Percentiles rank a stretch among this genome's conserved stretches.
phyloP scores from a whole-genome alignment of 1,140 invertebrate species.

The Bombus pascuorum region DNA sequence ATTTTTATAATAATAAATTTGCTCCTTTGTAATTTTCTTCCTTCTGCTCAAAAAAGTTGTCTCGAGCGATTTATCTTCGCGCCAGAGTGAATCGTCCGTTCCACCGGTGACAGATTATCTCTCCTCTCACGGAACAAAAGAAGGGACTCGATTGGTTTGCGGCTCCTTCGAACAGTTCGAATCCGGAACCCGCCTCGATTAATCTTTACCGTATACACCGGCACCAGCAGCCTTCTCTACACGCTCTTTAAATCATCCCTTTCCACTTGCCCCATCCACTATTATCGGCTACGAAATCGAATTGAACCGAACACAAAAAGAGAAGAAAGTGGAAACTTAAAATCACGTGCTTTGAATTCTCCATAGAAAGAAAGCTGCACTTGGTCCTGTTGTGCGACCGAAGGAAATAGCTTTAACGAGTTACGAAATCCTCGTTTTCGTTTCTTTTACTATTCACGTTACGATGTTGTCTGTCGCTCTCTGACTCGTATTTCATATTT shows the following conservation, averaged over 20 bases:
- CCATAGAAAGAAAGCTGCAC: no score
- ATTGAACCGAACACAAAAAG: not conserved
- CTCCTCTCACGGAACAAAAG: not conserved
- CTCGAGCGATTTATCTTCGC: conserved; percentile 17
- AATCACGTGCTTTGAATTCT: not conserved
- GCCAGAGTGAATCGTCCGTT: conserved; percentile 5
- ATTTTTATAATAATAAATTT: not conserved
- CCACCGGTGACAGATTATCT: conserved; percentile 30
- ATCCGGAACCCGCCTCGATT: not conserved
- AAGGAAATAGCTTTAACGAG: no score
- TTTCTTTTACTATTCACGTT: no score
- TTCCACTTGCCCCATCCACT: not conserved
- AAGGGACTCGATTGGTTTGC: not conserved
- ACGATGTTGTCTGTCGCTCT: no score
- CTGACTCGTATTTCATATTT: no score
- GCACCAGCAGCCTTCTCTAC: not conserved
- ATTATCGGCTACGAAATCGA: not conserved
- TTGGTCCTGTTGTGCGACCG: no score
- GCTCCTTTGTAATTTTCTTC: not conserved
- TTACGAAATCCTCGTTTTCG: no score
- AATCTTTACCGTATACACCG: not conserved
- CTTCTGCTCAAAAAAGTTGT: not conserved
- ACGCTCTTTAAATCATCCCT: not conserved
- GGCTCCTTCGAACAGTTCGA: not conserved
- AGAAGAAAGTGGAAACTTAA: not conserved